Percentiles rank a stretch among this genome's conserved stretches.
Evolutionary conservation across 2,113 vertebrate genomes (phyloP).

Genomic region (Formicarius rufipectus): DNA sequence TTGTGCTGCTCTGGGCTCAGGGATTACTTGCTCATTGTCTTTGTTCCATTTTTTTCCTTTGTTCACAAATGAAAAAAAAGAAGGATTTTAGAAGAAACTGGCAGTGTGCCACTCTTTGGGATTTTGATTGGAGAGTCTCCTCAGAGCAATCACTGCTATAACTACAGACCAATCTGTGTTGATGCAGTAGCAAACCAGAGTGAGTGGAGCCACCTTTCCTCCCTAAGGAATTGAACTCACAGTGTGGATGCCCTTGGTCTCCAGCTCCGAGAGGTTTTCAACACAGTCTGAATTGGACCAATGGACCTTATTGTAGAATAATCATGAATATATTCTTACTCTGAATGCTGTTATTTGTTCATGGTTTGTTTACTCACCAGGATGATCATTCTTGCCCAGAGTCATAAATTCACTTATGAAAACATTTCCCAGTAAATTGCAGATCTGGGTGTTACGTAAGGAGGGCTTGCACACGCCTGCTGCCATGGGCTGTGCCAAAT

Average conservation of each 20-base stretch:
- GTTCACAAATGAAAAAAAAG: not conserved
- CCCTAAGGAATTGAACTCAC: not conserved
- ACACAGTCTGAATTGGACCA: not conserved
- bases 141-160: not conserved
- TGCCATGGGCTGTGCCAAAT: not conserved
- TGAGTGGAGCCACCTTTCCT: not conserved
- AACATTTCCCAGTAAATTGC: constrained; percentile 54
- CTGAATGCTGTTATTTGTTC: not conserved
- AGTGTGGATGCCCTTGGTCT: not conserved
- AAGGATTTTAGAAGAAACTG: not conserved
- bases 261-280: not conserved
- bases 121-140: not conserved
- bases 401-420: constrained; percentile 1
- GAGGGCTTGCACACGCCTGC: not conserved
- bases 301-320: not conserved
- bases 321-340: not conserved
- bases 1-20: not conserved
- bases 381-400: not conserved
- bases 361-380: not conserved
- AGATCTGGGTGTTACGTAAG: not conserved
- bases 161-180: not conserved
- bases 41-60: not conserved
- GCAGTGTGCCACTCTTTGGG: not conserved
- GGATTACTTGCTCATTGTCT: not conserved
- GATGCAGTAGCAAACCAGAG: not conserved